phyloP scores from a whole-genome alignment of 2,797 vertebrate genomes.

The Lerista edwardsae region DNA sequence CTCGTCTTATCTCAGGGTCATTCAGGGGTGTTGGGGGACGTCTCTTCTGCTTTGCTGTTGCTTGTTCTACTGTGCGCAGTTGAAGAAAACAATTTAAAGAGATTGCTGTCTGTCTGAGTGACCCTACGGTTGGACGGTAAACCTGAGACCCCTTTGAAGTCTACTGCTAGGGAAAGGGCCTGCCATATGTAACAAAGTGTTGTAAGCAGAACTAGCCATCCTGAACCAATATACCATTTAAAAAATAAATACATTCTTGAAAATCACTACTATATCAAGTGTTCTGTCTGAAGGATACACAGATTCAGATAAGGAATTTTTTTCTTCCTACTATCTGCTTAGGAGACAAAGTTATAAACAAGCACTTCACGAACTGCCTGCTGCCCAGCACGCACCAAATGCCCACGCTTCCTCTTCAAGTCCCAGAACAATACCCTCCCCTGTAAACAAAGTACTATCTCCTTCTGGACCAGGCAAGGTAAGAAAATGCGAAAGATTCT shows the following conservation, averaged over 20 bases:
- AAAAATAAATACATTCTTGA: not conserved
- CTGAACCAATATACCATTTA: not conserved
- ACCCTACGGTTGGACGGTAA: too few relatives aligned
- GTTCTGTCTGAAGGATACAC: not conserved
- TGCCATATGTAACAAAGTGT: not conserved
- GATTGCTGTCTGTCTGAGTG: too few relatives aligned
- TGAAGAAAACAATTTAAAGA: too few relatives aligned
- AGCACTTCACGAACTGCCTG: constrained; percentile 51
- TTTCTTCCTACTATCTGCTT: not conserved
- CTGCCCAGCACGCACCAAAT: constrained; percentile 28
- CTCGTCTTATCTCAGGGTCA: too few relatives aligned
- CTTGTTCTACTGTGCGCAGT: too few relatives aligned
- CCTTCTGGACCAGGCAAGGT: constrained; percentile 79
- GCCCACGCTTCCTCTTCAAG: not conserved
- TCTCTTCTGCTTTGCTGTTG: too few relatives aligned
- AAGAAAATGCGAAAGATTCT: not conserved
- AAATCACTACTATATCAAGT: not conserved
- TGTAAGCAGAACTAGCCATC: not conserved
- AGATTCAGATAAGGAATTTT: not conserved
- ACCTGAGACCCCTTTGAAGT: too few relatives aligned
- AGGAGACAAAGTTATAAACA: constrained; percentile 83
- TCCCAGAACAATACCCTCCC: constrained; percentile 67
- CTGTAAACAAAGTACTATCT: constrained; percentile 73
- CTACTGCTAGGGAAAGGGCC: too few relatives aligned
- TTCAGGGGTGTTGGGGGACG: too few relatives aligned